Evolutionary conservation across 2,113 vertebrate genomes (phyloP).

Genomic region (Coptodon rendalli): DNA sequence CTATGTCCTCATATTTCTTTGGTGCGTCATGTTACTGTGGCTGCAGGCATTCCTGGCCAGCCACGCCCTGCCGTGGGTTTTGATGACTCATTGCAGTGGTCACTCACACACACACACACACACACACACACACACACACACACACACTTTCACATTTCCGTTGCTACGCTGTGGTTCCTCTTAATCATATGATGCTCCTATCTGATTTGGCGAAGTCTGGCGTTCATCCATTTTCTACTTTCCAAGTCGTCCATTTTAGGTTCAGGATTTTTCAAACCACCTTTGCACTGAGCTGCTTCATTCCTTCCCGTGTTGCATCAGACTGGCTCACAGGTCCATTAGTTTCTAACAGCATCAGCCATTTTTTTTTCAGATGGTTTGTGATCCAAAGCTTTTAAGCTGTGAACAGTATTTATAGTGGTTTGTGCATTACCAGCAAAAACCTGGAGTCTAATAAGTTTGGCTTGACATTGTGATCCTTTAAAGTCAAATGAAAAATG

Average conservation of each 20-base stretch:
- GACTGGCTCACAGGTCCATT: constrained; percentile 3
- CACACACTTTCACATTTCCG: neutral
- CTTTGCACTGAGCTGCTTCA: neutral
- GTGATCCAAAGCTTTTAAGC: neutral
- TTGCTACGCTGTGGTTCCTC: constrained; percentile 26
- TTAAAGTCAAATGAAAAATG: neutral
- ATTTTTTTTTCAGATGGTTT: neutral
- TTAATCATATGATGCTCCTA: constrained; percentile 23
- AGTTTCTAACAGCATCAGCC: neutral
- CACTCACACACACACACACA: neutral
- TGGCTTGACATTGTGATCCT: neutral
- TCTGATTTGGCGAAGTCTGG: constrained; percentile 1
- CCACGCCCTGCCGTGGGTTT: constrained; percentile 38
- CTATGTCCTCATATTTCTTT: constrained; percentile 33
- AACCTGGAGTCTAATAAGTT: neutral
- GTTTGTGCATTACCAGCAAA: neutral
- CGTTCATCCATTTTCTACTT: neutral
- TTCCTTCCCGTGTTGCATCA: neutral
- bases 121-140: neutral
- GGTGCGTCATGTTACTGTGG: constrained; percentile 36
- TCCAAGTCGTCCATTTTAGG: constrained; percentile 2
- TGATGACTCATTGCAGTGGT: constrained; percentile 56
- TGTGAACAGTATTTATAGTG: neutral
- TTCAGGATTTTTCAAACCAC: neutral
- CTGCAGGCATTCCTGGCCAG: neutral